phyloP scores from a whole-genome alignment of 2,888 invertebrate genomes.

The Ptychoptera contaminata region DNA sequence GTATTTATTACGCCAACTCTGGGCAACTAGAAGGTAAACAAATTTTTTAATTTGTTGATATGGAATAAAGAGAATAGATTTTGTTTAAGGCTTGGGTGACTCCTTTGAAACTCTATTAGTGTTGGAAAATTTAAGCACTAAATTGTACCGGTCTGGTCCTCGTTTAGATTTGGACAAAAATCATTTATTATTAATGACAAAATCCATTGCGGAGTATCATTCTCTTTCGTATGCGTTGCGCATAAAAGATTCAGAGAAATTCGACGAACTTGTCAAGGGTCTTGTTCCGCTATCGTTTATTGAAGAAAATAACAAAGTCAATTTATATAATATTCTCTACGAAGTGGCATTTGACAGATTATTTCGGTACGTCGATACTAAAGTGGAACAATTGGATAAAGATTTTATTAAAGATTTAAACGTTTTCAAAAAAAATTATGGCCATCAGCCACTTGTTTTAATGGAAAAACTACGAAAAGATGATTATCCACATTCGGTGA shows the following conservation, averaged over 20 bases:
- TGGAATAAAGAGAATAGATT: not conserved
- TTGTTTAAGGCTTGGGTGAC: slow-evolving; percentile 6
- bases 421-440: slow-evolving; percentile 18
- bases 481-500: slow-evolving; percentile 20
- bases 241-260: slow-evolving; percentile 16
- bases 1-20: slow-evolving; percentile 19
- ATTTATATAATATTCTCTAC: slow-evolving; percentile 17
- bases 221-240: slow-evolving; percentile 21
- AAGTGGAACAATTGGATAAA: not conserved
- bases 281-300: slow-evolving; percentile 19
- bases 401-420: slow-evolving; percentile 14
- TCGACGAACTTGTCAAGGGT: slow-evolving; percentile 16
- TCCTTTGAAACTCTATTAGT: slow-evolving; percentile 21
- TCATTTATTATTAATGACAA: slow-evolving; percentile 21
- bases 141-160: slow-evolving; percentile 23
- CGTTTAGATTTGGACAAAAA: slow-evolving; percentile 17
- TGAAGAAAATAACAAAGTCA: not conserved
- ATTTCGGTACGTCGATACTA: slow-evolving; percentile 20
- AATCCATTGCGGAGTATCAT: slow-evolving; percentile 22
- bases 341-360: slow-evolving; percentile 24
- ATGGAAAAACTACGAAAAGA: slow-evolving; percentile 20
- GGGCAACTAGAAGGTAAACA: slow-evolving; percentile 20
- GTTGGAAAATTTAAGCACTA: slow-evolving; percentile 20
- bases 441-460: slow-evolving; percentile 17
- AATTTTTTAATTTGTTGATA: not conserved